Evolutionary conservation across 2,888 invertebrate species (phyloP).

Genomic region (Eupithecia pulchellata): DNA sequence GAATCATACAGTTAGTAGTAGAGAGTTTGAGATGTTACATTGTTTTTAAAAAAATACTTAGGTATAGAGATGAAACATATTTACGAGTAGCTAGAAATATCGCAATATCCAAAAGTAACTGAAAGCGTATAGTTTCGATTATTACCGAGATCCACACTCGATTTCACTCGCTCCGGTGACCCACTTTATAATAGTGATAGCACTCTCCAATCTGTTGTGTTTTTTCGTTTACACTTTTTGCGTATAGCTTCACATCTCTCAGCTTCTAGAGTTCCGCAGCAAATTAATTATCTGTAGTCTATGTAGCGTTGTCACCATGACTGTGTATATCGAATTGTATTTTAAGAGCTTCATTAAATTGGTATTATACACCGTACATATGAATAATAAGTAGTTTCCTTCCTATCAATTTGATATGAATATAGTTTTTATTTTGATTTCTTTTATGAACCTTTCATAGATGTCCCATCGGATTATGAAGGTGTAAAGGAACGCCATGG

Average conservation of each 20-base stretch:
- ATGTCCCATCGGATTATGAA: not conserved
- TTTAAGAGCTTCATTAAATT: too few relatives aligned
- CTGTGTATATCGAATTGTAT: too few relatives aligned
- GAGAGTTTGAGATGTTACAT: too few relatives aligned
- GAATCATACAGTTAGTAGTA: too few relatives aligned
- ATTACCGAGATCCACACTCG: slow-evolving; percentile 41
- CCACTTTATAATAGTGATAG: slow-evolving; percentile 23
- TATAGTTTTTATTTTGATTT: too few relatives aligned
- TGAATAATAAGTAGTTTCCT: too few relatives aligned
- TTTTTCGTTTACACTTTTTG: slow-evolving; percentile 23
- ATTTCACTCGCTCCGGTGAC: slow-evolving; percentile 44
- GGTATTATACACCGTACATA: too few relatives aligned
- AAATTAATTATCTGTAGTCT: too few relatives aligned
- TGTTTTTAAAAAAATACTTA: too few relatives aligned
- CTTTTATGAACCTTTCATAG: not conserved
- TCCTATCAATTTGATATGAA: too few relatives aligned
- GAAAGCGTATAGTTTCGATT: slow-evolving; percentile 28
- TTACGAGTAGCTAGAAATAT: not conserved
- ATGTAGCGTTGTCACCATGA: too few relatives aligned
- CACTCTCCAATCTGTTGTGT: slow-evolving; percentile 35
- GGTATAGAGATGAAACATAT: not conserved
- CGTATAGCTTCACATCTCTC: not conserved
- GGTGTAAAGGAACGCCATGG: not conserved
- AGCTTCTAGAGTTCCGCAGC: not conserved
- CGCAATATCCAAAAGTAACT: slow-evolving; percentile 14